Conservation (phyloP, 2,113 vertebrate species). For the Oreocharis arfaki region DNA sequence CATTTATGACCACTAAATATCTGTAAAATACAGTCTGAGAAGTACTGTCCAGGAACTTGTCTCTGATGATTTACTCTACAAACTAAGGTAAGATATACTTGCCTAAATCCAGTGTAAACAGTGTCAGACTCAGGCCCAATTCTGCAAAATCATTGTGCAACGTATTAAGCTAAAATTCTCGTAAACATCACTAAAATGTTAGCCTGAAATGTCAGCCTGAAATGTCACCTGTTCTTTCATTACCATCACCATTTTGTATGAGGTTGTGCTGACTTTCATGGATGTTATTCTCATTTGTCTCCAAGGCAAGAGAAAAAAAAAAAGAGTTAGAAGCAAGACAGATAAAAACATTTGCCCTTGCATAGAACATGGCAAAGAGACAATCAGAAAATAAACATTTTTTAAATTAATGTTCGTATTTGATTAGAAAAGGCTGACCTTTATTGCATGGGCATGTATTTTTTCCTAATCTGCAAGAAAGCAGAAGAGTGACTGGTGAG, state of each 20-base stretch:
- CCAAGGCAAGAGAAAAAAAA: not conserved
- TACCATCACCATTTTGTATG: not conserved
- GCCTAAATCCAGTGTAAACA: not conserved
- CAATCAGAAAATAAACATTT: not conserved
- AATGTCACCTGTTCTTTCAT: conserved; percentile 16
- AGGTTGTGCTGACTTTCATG: not conserved
- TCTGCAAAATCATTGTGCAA: not conserved
- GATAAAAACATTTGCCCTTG: not conserved
- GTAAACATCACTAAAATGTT: not conserved
- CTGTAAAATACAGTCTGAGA: not conserved
- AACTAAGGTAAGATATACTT: not conserved
- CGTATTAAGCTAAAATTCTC: not conserved
- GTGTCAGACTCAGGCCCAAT: not conserved
- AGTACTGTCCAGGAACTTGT: rapidly evolving
- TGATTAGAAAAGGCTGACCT: not conserved
- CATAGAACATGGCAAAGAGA: not conserved
- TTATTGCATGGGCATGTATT: not conserved
- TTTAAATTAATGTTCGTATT: not conserved
- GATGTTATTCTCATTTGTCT: not conserved
- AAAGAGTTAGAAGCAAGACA: not conserved
- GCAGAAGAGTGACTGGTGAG: not conserved
- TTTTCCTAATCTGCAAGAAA: not conserved
- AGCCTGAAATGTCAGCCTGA: not conserved
- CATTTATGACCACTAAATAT: not conserved
- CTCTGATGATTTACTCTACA: not conserved